These are phyloP conservation scores for Lucilia cuprina DNA, from an alignment of 1,140 invertebrate genomes.

Conservation along the genomic window DNA sequence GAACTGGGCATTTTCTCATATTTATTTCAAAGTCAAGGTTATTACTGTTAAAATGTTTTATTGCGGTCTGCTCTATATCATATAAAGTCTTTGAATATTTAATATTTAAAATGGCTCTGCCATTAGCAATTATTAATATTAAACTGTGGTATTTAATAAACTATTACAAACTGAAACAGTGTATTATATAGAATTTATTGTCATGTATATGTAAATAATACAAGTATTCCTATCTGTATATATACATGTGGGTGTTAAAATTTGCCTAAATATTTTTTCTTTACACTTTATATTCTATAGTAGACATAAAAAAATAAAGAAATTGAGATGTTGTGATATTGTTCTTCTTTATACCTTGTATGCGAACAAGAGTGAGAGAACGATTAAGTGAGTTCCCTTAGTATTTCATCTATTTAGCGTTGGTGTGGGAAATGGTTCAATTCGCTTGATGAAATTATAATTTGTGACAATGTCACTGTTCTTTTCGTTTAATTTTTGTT, in stretches of 20 bases:
- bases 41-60: no score
- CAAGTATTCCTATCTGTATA: background rate
- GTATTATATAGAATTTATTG: background rate
- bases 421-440: conserved; percentile 35
- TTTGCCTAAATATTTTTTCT: background rate
- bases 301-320: background rate
- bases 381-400: background rate
- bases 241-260: background rate
- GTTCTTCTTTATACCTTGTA: background rate
- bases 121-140: no score
- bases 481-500: background rate
- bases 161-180: background rate
- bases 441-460: conserved; percentile 35
- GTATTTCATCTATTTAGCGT: background rate
- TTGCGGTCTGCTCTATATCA: no score
- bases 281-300: background rate
- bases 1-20: background rate
- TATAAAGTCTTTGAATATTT: no score
- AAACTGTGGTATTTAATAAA: no score
- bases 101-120: no score
- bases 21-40: no score
- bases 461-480: conserved; percentile 39
- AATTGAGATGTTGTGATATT: background rate
- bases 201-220: background rate
- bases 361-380: background rate